Base-by-base conservation (phyloP, 92 coral and sea anemone species). In the Galaxea fascicularis region DNA sequence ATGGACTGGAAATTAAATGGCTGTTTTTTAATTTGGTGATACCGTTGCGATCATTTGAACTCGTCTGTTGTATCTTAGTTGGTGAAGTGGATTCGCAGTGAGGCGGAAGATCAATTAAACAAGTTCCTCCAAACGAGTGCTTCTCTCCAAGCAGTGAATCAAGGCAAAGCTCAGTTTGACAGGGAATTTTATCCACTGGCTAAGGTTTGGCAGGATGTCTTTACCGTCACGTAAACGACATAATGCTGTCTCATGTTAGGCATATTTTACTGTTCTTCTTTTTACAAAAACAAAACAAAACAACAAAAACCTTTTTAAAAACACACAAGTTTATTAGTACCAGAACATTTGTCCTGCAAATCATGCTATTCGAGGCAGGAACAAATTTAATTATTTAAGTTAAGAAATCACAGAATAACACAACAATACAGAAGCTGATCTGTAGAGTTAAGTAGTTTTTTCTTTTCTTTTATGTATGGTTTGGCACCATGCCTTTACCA, bases 61-160 rank as follows among this genome's bases (percentile, higher is more conserved):
- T n/a, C 6, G 41, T 35, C 6, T 35, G n/a, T 82, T 20, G 51
- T 67, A 52, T 81, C 83, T 25, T 59, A 93, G 98, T 58, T 95
- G 46, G 77, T 93, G 53, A 90, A 86, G 31, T 96, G 98, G 98
- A 96, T 96, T 71, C 95, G 90, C 15, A 91, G 93, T 17, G 86
- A 90, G 72, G 98, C 98, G 8, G 89, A 84, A 51, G 65, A 87
- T 3, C 90, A 96, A 31, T 82, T 96, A 10, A 72, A 81, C 80
- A 84, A 76, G 68, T 90, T 88, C 76, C 52, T 62, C 16, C 64
- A 71, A 69, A 75, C 62, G 24, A 80, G 89, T 11, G 88, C 80
- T 76, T 89, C 95, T 17, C 84, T 90, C 31, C 86, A 78, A 54
- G 35, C 87, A 29, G 93, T 94, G n/a, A 87, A 90, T 65, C 85